These are phyloP conservation scores for Anableps anableps DNA, from an alignment of 2,797 vertebrate species.

Conservation along the genomic window DNA sequence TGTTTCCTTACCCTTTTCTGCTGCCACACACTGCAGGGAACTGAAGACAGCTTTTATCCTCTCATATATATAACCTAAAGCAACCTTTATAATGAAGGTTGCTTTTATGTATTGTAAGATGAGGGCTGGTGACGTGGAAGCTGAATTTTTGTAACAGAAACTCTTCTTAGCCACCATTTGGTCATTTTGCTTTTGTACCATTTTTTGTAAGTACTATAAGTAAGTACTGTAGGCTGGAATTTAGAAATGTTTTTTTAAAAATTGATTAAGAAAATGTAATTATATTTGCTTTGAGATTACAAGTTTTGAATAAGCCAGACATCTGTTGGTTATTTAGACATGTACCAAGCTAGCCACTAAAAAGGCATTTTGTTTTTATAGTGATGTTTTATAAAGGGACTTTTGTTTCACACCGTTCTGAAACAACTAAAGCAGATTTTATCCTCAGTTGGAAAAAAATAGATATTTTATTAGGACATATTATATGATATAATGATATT, in stretches of 20 bases:
- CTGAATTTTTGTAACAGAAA: not conserved
- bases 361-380: not conserved
- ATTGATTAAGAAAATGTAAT: not conserved
- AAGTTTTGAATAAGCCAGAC: not conserved
- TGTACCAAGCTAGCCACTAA: not conserved
- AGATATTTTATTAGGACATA: not conserved
- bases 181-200: not conserved
- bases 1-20: slow-evolving; percentile 46
- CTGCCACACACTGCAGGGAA: slow-evolving; percentile 22
- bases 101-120: not conserved
- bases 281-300: not conserved
- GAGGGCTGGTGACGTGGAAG: not conserved
- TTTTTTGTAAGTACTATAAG: not conserved
- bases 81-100: not conserved
- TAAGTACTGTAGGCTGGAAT: too few relatives aligned
- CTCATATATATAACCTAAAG: not conserved
- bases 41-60: slow-evolving; percentile 36
- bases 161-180: not conserved
- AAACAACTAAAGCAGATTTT: not conserved
- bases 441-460: not conserved
- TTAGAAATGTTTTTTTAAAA: not conserved
- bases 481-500: too few relatives aligned
- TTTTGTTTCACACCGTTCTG: not conserved
- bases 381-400: not conserved
- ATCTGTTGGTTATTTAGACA: not conserved